Conservation (phyloP, 2,113 vertebrate species). For the Dipodomys spectabilis region DNA sequence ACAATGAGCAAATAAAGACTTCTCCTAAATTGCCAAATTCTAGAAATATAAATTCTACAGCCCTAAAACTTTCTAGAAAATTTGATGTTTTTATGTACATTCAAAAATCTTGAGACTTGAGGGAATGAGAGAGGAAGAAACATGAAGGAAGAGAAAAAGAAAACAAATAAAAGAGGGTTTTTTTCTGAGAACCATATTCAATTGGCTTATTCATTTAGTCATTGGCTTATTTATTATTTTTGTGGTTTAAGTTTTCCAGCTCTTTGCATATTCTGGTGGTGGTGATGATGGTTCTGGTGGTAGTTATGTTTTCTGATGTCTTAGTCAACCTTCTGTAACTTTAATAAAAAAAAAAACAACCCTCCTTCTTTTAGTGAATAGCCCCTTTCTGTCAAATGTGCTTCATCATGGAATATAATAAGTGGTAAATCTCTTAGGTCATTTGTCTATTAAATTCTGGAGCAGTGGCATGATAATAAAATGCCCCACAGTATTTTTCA, state of each 20-base stretch:
- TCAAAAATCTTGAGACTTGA: background rate
- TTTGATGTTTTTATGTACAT: background rate
- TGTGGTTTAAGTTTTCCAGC: too few relatives aligned
- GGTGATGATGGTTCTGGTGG: too few relatives aligned
- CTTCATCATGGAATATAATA: background rate
- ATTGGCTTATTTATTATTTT: too few relatives aligned
- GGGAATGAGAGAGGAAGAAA: too few relatives aligned
- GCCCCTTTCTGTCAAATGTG: slow-evolving; percentile 2
- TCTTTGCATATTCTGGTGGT: too few relatives aligned
- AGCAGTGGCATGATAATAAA: background rate
- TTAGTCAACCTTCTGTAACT: background rate
- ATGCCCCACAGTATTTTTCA: too few relatives aligned
- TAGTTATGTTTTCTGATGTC: too few relatives aligned
- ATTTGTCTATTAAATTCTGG: background rate
- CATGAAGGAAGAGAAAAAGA: background rate
- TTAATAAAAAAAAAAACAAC: background rate
- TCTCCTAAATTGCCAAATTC: background rate
- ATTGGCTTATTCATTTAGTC: too few relatives aligned
- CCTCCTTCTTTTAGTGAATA: background rate
- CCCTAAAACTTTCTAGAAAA: background rate
- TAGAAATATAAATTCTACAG: background rate
- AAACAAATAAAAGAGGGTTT: too few relatives aligned
- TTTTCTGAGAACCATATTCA: too few relatives aligned
- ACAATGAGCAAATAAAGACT: background rate
- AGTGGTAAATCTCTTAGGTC: background rate